A percentile compares a stretch with the other conserved stretches of the same genome.
These are phyloP conservation scores for Eulemur rubriventer DNA, from an alignment of 2,797 vertebrate species.

Conservation along the genomic window DNA sequence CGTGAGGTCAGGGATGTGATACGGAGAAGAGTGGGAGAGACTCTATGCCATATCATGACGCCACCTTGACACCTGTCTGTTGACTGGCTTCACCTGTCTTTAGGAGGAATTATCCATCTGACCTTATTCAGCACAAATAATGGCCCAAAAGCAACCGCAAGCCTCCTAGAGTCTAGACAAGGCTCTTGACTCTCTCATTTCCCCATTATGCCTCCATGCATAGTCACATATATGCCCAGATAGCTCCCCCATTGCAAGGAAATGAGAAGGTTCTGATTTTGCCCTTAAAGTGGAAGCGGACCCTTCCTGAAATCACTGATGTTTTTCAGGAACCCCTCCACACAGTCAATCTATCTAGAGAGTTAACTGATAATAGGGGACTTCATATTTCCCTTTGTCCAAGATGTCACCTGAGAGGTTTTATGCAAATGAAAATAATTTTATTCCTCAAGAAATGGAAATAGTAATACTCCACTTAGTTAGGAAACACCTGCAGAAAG, in stretches of 20 bases:
- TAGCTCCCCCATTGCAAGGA: neutral
- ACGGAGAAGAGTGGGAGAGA: neutral
- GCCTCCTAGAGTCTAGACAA: neutral
- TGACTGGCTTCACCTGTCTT: neutral
- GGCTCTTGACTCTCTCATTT: neutral
- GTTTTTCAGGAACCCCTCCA: neutral
- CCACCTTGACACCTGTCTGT: neutral
- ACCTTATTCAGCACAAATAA: neutral
- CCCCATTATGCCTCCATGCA: neutral
- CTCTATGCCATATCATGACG: neutral
- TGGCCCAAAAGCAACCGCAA: neutral
- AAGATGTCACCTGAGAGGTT: neutral
- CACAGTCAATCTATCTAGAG: neutral
- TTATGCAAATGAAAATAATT: constrained; percentile 34
- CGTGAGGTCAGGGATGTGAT: neutral
- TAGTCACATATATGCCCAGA: neutral
- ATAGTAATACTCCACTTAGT: neutral
- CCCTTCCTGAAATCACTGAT: neutral
- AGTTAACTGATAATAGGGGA: neutral
- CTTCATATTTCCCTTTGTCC: neutral
- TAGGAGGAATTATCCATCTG: neutral
- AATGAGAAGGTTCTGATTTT: neutral
- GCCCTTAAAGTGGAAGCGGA: neutral
- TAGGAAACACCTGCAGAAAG: constrained; percentile 4
- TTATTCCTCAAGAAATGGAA: constrained; percentile 40